Percentiles rank a stretch among this genome's conserved stretches.
These are phyloP conservation scores for Drosophila subsilvestris DNA, from an alignment of 2,888 invertebrate genomes.

Conservation along the genomic window DNA sequence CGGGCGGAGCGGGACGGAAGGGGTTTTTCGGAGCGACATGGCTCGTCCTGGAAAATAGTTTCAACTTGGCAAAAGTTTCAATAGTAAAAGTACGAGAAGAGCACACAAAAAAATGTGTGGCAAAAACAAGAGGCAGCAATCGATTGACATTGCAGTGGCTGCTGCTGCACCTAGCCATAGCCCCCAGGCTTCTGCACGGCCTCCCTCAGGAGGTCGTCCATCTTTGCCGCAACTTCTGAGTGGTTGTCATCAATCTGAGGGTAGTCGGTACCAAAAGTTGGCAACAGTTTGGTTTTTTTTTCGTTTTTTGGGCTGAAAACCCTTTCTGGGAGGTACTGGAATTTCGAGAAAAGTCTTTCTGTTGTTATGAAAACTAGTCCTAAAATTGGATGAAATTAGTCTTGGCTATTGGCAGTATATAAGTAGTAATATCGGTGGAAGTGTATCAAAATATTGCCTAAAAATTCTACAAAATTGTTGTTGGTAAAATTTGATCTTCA, in stretches of 20 bases:
- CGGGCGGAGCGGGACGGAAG: background rate
- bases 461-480: too few species aligned
- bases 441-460: too few species aligned
- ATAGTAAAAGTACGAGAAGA: conserved; percentile 27
- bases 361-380: background rate
- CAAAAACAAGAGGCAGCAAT: conserved; percentile 49
- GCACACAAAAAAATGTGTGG: conserved; percentile 5
- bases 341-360: background rate
- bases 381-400: too few species aligned
- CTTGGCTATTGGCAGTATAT: too few species aligned
- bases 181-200: too few species aligned
- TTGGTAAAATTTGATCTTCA: too few species aligned
- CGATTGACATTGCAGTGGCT: conserved; percentile 53
- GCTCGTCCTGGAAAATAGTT: conserved; percentile 60
- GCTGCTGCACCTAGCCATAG: conserved; percentile 13
- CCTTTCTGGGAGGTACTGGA: background rate
- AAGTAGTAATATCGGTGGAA: too few species aligned
- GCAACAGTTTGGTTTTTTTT: conserved; percentile 45
- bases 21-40: background rate
- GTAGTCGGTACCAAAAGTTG: conserved; percentile 50
- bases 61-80: conserved; percentile 74
- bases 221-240: conserved; percentile 24
- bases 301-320: background rate
- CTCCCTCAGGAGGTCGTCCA: conserved; percentile 3
- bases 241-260: conserved; percentile 71